Percentiles rank a stretch among this genome's conserved stretches.
These are phyloP conservation scores for Steinernema carpocapsae DNA, from an alignment of 2,888 invertebrate species.

Conservation along the genomic window DNA sequence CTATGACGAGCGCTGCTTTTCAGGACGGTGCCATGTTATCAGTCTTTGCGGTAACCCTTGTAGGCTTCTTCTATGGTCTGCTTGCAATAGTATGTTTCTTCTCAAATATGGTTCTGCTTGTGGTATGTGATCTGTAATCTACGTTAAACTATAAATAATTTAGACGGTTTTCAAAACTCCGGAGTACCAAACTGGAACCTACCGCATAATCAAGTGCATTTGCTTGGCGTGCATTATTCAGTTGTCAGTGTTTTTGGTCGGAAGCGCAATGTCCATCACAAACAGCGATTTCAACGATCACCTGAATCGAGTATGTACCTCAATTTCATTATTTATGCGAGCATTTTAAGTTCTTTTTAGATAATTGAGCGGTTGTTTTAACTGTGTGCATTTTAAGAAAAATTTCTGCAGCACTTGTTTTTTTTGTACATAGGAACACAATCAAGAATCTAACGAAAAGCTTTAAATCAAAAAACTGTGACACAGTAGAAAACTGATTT, in stretches of 20 bases:
- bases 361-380: too few relatives aligned
- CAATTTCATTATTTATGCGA: too few relatives aligned
- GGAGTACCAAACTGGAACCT: constrained; percentile 6
- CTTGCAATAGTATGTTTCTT: not conserved
- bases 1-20: too few relatives aligned
- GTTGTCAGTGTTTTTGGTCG: not conserved
- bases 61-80: too few relatives aligned
- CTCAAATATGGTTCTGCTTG: not conserved
- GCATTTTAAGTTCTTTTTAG: too few relatives aligned
- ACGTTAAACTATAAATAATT: not conserved
- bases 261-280: not conserved
- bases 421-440: not conserved
- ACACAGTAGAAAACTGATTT: not conserved
- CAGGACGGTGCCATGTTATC: too few relatives aligned
- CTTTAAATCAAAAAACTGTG: not conserved
- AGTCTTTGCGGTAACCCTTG: too few relatives aligned
- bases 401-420: not conserved
- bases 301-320: not conserved
- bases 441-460: not conserved
- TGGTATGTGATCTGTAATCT: not conserved
- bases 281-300: not conserved
- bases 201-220: not conserved
- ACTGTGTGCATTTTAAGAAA: too few relatives aligned
- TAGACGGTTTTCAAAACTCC: not conserved
- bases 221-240: constrained; percentile 8